phyloP scores from a whole-genome alignment of 2,797 vertebrate genomes.

The Cacajao melanocephalus region DNA sequence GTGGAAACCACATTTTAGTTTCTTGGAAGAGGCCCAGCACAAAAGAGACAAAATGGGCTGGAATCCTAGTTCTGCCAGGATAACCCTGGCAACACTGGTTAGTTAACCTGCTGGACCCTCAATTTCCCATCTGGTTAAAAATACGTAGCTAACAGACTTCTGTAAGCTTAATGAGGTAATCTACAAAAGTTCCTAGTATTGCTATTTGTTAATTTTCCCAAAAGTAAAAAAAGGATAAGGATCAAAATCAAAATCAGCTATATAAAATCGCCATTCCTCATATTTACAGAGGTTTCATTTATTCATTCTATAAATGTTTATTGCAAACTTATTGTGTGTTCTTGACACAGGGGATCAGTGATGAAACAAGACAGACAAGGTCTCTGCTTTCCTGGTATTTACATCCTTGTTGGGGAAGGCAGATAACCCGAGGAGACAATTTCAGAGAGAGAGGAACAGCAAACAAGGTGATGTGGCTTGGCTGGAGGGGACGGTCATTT shows the following conservation, averaged over 20 bases:
- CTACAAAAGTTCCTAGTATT: background rate
- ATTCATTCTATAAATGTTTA: conserved; percentile 3
- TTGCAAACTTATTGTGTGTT: background rate
- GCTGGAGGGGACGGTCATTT: background rate
- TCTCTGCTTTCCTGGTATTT: background rate
- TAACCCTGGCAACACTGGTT: background rate
- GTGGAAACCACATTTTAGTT: conserved; percentile 29
- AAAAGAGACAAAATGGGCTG: conserved; percentile 9
- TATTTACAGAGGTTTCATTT: conserved; percentile 8
- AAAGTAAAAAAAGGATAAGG: background rate
- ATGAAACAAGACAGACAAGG: background rate
- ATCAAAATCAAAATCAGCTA: conserved; percentile 1
- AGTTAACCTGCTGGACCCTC: background rate
- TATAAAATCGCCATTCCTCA: background rate
- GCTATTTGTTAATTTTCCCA: conserved; percentile 27
- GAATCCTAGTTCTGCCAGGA: background rate
- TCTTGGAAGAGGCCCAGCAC: background rate
- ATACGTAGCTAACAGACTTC: background rate
- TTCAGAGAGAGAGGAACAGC: background rate
- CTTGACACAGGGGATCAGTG: background rate
- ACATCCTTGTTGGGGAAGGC: background rate
- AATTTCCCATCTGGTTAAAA: conserved; percentile 21
- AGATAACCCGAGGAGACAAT: background rate
- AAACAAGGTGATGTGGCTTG: background rate
- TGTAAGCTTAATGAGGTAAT: background rate